Evolutionary conservation across 2,113 vertebrate genomes (phyloP).

Genomic region (Tinamus guttatus): DNA sequence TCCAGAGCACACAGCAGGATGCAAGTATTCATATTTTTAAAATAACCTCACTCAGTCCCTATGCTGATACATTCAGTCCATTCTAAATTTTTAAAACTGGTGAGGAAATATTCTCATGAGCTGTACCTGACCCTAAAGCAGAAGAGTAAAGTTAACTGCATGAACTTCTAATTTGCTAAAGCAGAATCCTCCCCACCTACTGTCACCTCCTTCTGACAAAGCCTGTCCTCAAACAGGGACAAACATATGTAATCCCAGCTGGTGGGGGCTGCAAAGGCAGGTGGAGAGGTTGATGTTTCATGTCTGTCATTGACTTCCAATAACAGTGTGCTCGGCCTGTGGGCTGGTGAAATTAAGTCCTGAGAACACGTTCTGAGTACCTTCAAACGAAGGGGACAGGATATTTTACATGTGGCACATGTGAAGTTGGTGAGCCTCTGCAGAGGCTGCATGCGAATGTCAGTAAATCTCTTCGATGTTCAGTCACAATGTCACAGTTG

Average conservation of each 20-base stretch:
- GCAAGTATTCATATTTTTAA: neutral
- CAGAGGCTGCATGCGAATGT: neutral
- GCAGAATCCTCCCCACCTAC: neutral
- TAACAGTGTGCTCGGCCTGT: neutral
- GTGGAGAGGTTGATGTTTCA: neutral
- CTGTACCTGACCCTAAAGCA: neutral
- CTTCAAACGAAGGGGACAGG: neutral
- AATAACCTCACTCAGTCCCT: neutral
- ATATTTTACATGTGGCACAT: too few species aligned
- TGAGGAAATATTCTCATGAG: neutral
- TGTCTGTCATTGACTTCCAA: neutral
- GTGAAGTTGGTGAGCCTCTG: neutral
- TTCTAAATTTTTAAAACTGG: neutral
- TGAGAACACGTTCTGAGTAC: neutral
- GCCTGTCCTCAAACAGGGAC: neutral
- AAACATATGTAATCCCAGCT: rapidly evolving
- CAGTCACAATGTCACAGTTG: neutral
- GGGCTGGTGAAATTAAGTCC: neutral
- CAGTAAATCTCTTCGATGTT: neutral
- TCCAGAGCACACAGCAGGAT: neutral
- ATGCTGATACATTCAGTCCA: neutral
- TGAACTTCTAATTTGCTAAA: neutral
- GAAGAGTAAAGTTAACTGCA: neutral
- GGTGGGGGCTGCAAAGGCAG: neutral
- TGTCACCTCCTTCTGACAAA: neutral